Base-by-base conservation (phyloP, 2,888 invertebrate genomes). In the Linnaemya vulpina region DNA sequence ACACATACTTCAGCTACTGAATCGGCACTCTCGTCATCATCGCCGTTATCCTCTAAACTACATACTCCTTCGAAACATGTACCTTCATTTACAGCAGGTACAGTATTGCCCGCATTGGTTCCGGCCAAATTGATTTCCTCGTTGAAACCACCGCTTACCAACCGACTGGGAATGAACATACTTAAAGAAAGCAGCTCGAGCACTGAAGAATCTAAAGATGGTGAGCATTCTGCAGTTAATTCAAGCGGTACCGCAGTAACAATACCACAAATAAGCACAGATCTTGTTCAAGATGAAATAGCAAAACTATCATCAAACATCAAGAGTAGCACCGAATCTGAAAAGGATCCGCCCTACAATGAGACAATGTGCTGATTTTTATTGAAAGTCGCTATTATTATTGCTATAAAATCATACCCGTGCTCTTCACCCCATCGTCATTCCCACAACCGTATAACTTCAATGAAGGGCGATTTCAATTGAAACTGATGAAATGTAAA, bases 241-340 rank as follows among this genome's bases (percentile, higher is more conserved):
- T 20, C 74, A 1, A 86, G 20, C 11, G 25, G 63, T 25, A 13
- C 65, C 3, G 38, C 62, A 11, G 78, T 89, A 10, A 63, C 88
- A n/a, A 92, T 92, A 87, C 93, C 93, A 10, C 90, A 91, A 86
- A 93, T 93, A 9, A 93, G 92, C 86, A 93, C 93, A 43, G 90
- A 92, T 87, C 86, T 92, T 62, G 92, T 93, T 46, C 92, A 93
- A 86, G 92, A 93, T 85, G 93, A 93, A 88, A 93, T 93, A 49
- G 92, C 91, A n/a, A 93, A 93, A 86, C 87, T 93, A 20, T 93
- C 93, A 60, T 92, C 92, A 43, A 92, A 92, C 82, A 93, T 93
- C 40, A 93, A 92, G 85, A 92, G 92, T 87, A 92, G 92, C 89
- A 92, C 92, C 49, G 92, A 93, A 51, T 92, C 92, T 65, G 93